These are phyloP conservation scores for Paramisgurnus dabryanus DNA, from an alignment of 2,113 vertebrate genomes.

Conservation along the genomic window DNA sequence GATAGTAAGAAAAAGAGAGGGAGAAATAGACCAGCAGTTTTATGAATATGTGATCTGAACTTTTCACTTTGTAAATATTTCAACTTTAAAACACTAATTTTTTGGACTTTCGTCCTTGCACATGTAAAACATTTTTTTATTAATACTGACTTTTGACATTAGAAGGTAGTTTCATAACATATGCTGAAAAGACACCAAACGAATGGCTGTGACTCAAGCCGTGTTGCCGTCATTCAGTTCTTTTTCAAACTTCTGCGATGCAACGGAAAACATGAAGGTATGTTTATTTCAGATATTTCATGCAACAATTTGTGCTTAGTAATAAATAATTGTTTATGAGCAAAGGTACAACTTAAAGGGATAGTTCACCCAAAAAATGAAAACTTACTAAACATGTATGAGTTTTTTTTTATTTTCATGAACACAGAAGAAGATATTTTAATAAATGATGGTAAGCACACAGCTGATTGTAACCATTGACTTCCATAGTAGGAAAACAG, in stretches of 20 bases:
- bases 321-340: too few relatives aligned
- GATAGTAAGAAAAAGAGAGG: constrained; percentile 68
- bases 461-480: too few relatives aligned
- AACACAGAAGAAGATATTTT: too few relatives aligned
- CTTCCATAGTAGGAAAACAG: too few relatives aligned
- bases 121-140: not conserved
- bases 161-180: not conserved
- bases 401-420: too few relatives aligned
- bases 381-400: too few relatives aligned
- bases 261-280: constrained; percentile 70
- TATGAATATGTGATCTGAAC: constrained; percentile 1
- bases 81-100: constrained; percentile 8
- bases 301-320: not conserved
- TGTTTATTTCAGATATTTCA: constrained; percentile 49
- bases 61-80: constrained; percentile 7
- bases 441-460: too few relatives aligned
- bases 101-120: not conserved
- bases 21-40: constrained; percentile 45
- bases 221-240: constrained; percentile 75
- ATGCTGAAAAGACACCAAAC: constrained; percentile 31
- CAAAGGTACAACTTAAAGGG: too few relatives aligned
- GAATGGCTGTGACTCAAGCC: constrained; percentile 74
- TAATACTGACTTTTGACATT: constrained; percentile 5
- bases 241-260: constrained; percentile 67
- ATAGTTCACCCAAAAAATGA: too few relatives aligned